phyloP scores from a whole-genome alignment of 2,888 invertebrate species.

The Celastrina argiolus region DNA sequence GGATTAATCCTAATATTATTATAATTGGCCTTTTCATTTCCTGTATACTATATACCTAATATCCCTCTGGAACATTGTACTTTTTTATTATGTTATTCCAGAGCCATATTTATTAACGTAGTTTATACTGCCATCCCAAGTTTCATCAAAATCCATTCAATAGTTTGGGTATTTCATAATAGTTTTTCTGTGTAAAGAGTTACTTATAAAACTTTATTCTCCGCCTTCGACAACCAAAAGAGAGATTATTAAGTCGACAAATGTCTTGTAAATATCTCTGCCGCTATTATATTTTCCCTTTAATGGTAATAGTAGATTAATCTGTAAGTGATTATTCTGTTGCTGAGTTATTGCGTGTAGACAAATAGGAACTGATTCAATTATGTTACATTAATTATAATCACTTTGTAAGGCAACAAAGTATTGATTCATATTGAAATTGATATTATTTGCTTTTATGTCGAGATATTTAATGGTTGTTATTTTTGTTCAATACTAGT shows the following conservation, averaged over 20 bases:
- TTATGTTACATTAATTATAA: constrained; percentile 15
- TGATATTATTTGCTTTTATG: neutral
- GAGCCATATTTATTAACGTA: no score
- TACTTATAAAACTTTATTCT: neutral
- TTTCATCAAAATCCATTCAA: no score
- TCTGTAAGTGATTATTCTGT: constrained; percentile 33
- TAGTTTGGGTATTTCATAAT: no score
- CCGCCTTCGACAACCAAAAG: neutral
- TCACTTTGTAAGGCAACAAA: constrained; percentile 9
- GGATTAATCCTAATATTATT: no score
- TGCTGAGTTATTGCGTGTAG: constrained; percentile 22
- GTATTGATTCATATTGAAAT: neutral
- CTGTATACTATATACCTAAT: no score
- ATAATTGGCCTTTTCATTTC: no score
- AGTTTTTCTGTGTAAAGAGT: no score
- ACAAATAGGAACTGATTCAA: constrained; percentile 22
- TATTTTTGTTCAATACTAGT: no score
- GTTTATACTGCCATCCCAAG: no score
- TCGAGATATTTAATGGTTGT: neutral
- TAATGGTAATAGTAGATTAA: constrained; percentile 33
- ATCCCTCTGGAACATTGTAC: no score
- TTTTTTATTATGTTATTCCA: no score
- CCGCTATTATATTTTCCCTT: constrained; percentile 23
- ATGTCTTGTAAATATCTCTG: constrained; percentile 24
- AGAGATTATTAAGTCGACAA: constrained; percentile 13